Conservation (phyloP, 2,888 invertebrate species). For the Apodemia mormo region DNA sequence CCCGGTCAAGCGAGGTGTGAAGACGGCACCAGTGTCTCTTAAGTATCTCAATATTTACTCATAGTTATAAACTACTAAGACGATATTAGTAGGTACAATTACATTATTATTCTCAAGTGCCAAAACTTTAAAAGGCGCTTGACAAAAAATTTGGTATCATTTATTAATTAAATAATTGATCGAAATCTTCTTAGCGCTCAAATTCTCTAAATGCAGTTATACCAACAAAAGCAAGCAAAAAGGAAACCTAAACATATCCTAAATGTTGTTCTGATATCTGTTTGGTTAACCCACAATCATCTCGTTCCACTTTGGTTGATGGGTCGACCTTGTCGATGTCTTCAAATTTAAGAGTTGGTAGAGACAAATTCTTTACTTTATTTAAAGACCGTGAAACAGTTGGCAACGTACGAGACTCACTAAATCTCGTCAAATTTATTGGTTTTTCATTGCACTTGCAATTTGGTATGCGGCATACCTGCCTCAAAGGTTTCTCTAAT, state of each 20-base stretch:
- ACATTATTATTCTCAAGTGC: not conserved
- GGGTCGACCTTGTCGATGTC: conserved; percentile 52
- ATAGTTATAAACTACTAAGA: not conserved
- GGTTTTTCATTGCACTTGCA: conserved; percentile 67
- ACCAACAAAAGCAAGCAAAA: conserved; percentile 31
- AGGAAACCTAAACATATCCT: conserved; percentile 73
- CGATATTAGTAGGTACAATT: not conserved
- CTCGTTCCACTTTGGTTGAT: conserved; percentile 59
- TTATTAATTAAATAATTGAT: too few relatives aligned
- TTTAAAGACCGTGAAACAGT: conserved; percentile 59
- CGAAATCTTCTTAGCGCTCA: conserved; percentile 4
- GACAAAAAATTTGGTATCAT: not conserved
- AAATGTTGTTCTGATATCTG: conserved; percentile 80
- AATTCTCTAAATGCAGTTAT: conserved; percentile 13
- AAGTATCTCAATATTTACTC: not conserved
- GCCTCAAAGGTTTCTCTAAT: conserved; percentile 61
- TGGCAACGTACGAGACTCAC: conserved; percentile 63
- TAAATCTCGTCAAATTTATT: conserved; percentile 50
- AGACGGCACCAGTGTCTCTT: not conserved
- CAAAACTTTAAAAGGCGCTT: not conserved
- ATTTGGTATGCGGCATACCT: conserved; percentile 69
- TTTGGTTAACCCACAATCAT: conserved; percentile 53
- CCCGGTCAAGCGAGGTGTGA: not conserved
- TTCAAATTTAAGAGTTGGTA: conserved; percentile 71
- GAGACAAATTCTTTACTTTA: conserved; percentile 65